Percentiles rank a stretch among this genome's conserved stretches.
phyloP scores from a whole-genome alignment of 1,140 invertebrate species.

The Zaprionus inermis region DNA sequence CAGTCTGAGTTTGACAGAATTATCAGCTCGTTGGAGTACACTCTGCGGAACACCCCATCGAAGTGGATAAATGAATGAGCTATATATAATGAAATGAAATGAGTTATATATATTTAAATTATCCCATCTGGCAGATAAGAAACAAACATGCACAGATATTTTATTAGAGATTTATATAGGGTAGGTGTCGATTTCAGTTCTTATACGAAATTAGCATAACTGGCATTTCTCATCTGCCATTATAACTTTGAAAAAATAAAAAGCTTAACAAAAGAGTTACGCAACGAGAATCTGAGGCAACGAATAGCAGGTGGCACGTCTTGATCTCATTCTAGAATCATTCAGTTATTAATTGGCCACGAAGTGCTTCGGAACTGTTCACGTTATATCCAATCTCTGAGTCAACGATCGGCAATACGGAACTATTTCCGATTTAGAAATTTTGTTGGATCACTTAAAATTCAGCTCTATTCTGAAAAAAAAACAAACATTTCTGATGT shows the following conservation, averaged over 20 bases:
- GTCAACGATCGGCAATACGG: slow-evolving; percentile 44
- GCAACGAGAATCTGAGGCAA: slow-evolving; percentile 18
- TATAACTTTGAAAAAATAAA: neutral
- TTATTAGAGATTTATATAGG: slow-evolving; percentile 12
- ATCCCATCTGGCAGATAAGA: neutral
- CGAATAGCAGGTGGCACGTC: neutral
- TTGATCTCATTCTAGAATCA: slow-evolving; percentile 17
- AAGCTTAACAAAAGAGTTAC: slow-evolving; percentile 41
- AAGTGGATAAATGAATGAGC: slow-evolving; percentile 6
- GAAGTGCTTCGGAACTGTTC: slow-evolving; percentile 18
- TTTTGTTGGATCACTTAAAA: slow-evolving; percentile 43
- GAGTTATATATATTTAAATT: slow-evolving; percentile 12
- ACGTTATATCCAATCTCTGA: slow-evolving; percentile 18
- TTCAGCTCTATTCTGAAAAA: slow-evolving; percentile 13
- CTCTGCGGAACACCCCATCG: too few species aligned
- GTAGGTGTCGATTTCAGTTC: slow-evolving; percentile 28
- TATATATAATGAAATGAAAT: slow-evolving; percentile 1
- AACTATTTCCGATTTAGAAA: slow-evolving; percentile 53
- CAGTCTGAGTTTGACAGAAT: neutral
- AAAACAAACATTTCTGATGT: slow-evolving; percentile 27
- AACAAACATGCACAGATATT: slow-evolving; percentile 4
- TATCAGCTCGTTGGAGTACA: slow-evolving; percentile 36
- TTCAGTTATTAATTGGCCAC: slow-evolving; percentile 38
- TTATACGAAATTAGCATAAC: slow-evolving; percentile 37
- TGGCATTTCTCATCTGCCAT: slow-evolving; percentile 21